phyloP scores from a whole-genome alignment of 2,797 vertebrate species.

The Sebastes kiyomatsui region DNA sequence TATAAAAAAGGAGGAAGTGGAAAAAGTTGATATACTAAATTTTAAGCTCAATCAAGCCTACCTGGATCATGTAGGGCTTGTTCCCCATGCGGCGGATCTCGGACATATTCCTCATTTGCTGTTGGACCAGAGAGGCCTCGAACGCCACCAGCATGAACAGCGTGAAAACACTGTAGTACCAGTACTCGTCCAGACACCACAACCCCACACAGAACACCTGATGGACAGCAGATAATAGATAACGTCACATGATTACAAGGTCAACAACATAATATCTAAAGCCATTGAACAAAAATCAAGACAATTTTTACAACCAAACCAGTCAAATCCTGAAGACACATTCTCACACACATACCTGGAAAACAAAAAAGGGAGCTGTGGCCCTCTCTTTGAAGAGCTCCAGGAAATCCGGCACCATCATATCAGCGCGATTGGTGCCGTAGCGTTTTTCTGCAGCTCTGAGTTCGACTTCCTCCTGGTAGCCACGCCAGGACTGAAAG shows the following conservation, averaged over 20 bases:
- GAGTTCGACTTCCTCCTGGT: slow-evolving; percentile 92
- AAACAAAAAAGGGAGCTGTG: slow-evolving; percentile 97
- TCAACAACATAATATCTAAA: not conserved
- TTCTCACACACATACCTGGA: slow-evolving; percentile 84
- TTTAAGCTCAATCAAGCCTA: slow-evolving; percentile 44
- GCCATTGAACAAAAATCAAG: not conserved
- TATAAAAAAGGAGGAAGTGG: no score
- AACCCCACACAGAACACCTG: slow-evolving; percentile 97
- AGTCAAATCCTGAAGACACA: not conserved
- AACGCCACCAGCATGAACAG: slow-evolving; percentile 98
- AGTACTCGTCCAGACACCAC: slow-evolving; percentile 98
- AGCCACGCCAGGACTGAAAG: slow-evolving; percentile 92
- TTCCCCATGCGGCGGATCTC: slow-evolving; percentile 98
- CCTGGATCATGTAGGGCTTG: slow-evolving; percentile 96
- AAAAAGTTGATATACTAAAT: not conserved
- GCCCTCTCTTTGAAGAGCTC: slow-evolving; percentile 96
- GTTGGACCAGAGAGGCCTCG: slow-evolving; percentile 96
- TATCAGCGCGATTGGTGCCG: slow-evolving; percentile 93
- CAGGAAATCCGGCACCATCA: slow-evolving; percentile 97
- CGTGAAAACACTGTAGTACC: slow-evolving; percentile 99
- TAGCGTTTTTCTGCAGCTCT: slow-evolving; percentile 90
- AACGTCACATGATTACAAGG: not conserved
- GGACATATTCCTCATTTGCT: slow-evolving; percentile 96
- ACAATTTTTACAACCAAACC: not conserved
- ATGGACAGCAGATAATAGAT: not conserved